phyloP scores from a whole-genome alignment of 2,797 vertebrate genomes.

The Sebastes vulpes region DNA sequence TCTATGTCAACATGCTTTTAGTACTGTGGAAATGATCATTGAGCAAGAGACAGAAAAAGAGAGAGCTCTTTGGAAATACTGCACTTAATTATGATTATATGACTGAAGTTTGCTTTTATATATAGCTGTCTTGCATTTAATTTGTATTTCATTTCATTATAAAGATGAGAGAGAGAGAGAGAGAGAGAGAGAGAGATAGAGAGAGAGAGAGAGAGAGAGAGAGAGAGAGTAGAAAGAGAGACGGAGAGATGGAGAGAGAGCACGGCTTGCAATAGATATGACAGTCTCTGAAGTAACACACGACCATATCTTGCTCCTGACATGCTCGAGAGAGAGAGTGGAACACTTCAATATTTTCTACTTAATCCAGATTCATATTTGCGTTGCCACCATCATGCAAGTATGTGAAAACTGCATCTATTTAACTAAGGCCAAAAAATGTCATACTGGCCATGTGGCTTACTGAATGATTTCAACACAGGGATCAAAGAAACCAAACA shows the following conservation, averaged over 20 bases:
- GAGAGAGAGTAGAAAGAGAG: neutral
- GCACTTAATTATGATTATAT: neutral
- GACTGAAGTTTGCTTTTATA: neutral
- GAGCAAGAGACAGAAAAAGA: neutral
- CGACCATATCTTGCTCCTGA: neutral
- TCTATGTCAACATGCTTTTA: neutral
- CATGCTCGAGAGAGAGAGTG: slow-evolving; percentile 25
- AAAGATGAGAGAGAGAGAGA: neutral
- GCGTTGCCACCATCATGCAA: slow-evolving; percentile 19
- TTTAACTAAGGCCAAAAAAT: neutral
- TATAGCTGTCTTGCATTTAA: neutral
- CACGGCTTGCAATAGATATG: neutral
- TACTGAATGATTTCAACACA: neutral
- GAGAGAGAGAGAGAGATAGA: neutral
- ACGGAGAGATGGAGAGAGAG: neutral
- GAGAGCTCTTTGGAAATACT: neutral
- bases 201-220: neutral
- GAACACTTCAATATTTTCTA: slow-evolving; percentile 35
- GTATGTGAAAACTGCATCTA: slow-evolving; percentile 22
- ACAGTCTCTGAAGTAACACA: neutral
- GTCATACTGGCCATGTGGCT: neutral
- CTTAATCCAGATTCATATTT: slow-evolving; percentile 40
- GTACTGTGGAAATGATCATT: neutral
- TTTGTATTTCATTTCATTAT: neutral
- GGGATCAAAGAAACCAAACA: neutral